phyloP scores from a whole-genome alignment of 1,140 invertebrate species.

The Drosophila asahinai region DNA sequence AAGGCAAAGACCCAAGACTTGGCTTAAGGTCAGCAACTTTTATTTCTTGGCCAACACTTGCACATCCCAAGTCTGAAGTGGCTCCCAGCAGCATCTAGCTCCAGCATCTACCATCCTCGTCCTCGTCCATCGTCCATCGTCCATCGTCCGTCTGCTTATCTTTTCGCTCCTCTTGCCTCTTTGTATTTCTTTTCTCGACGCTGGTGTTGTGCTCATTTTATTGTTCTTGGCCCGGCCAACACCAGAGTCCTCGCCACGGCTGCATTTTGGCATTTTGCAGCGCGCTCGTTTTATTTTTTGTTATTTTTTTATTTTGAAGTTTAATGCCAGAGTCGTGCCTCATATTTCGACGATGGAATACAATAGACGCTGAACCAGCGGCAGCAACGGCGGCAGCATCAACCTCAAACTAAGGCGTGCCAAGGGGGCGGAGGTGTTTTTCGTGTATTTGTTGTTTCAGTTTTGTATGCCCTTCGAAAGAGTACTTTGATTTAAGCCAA shows the following conservation, averaged over 20 bases:
- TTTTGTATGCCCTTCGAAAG: conserved; percentile 20
- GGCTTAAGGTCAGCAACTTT: conserved; percentile 80
- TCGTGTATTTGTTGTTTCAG: conserved; percentile 37
- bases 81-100: conserved; percentile 59
- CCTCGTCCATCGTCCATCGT: conserved; percentile 39
- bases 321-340: conserved; percentile 83
- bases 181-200: conserved; percentile 15
- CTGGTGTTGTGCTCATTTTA: conserved; percentile 62
- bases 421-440: conserved; percentile 78
- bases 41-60: conserved; percentile 83
- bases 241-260: conserved; percentile 67
- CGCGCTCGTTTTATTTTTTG: conserved; percentile 65
- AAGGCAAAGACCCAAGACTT: conserved; percentile 61
- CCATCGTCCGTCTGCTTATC: conserved; percentile 70
- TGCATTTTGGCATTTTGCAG: conserved; percentile 82
- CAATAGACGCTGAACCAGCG: conserved; percentile 65
- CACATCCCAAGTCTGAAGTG: conserved; percentile 65
- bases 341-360: conserved; percentile 83
- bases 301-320: conserved; percentile 65
- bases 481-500: background rate
- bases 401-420: conserved; percentile 57
- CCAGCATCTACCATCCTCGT: conserved; percentile 7
- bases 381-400: conserved; percentile 14
- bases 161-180: conserved; percentile 41
- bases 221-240: conserved; percentile 79